Conservation (phyloP, 2,113 vertebrate genomes). For the Sturnira hondurensis region DNA sequence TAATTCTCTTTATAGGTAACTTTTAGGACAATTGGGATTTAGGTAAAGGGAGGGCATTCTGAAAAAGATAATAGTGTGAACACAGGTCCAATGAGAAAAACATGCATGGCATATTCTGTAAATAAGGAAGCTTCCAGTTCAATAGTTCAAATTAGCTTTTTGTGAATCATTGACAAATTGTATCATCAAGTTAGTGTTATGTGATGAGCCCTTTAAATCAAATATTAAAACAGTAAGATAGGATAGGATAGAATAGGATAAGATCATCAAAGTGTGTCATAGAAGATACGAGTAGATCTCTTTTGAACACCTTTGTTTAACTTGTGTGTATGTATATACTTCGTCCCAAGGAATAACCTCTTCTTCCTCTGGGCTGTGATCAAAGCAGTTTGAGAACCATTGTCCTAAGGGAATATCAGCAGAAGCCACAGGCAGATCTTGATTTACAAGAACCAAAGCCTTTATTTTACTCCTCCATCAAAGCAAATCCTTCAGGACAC, state of each 20-base stretch:
- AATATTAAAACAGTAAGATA: not conserved
- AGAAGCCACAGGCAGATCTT: not conserved
- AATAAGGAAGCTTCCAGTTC: not conserved
- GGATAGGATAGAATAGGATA: not conserved
- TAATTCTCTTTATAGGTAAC: not conserved
- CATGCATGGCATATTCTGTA: not conserved
- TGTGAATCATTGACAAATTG: not conserved
- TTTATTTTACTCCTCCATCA: not conserved
- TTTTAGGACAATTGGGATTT: not conserved
- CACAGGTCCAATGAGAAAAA: not conserved
- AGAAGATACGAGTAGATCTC: not conserved
- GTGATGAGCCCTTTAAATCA: not conserved
- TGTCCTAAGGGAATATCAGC: not conserved
- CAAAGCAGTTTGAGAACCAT: not conserved
- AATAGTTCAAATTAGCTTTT: not conserved
- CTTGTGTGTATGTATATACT: not conserved
- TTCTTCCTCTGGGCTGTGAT: not conserved
- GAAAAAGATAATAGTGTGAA: not conserved
- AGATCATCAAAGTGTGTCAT: not conserved
- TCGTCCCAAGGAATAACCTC: not conserved
- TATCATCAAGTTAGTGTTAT: not conserved
- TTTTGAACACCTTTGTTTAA: not conserved
- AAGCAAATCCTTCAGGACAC: not conserved
- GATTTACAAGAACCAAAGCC: not conserved
- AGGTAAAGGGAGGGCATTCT: not conserved